Percentiles rank a stretch among this genome's conserved stretches.
Evolutionary conservation across 2,888 invertebrate species (phyloP).

Genomic region (Andrena praecox): DNA sequence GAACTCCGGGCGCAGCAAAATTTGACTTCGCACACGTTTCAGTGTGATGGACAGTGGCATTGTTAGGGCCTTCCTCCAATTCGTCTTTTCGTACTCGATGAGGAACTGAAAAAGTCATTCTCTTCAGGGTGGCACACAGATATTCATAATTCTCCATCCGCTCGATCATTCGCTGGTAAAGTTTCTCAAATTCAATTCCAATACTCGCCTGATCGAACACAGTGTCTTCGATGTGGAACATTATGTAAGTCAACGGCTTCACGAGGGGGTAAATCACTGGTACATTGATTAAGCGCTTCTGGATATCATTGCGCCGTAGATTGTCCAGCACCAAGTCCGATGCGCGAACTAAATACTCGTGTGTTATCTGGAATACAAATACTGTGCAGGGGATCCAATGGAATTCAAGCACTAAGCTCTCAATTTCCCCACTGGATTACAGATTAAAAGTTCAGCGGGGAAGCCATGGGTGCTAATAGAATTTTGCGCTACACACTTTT

Average conservation of each 20-base stretch:
- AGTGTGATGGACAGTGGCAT: slow-evolving; percentile 85
- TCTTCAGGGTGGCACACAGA: background rate
- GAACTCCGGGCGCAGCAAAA: slow-evolving; percentile 86
- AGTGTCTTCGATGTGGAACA: slow-evolving; percentile 92
- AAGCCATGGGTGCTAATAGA: too few species aligned
- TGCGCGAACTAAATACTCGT: slow-evolving; percentile 90
- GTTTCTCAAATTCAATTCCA: background rate
- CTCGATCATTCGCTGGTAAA: background rate
- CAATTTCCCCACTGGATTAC: too few species aligned
- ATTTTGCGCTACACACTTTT: slow-evolving; percentile 15
- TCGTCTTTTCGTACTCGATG: slow-evolving; percentile 85
- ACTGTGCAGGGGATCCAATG: background rate
- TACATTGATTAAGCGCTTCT: slow-evolving; percentile 56
- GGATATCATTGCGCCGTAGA: slow-evolving; percentile 77
- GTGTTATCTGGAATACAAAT: slow-evolving; percentile 86
- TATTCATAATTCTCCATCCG: background rate
- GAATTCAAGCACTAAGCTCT: too few species aligned
- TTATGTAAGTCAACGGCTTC: slow-evolving; percentile 88
- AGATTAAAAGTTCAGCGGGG: too few species aligned
- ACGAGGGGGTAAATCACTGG: slow-evolving; percentile 60
- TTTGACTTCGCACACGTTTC: slow-evolving; percentile 85
- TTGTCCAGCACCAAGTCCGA: slow-evolving; percentile 88
- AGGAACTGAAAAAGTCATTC: slow-evolving; percentile 83
- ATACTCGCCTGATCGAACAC: slow-evolving; percentile 91
- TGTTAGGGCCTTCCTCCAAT: slow-evolving; percentile 85